Evolutionary conservation across 2,113 vertebrate species (phyloP).

Genomic region (Heloderma charlesbogerti): DNA sequence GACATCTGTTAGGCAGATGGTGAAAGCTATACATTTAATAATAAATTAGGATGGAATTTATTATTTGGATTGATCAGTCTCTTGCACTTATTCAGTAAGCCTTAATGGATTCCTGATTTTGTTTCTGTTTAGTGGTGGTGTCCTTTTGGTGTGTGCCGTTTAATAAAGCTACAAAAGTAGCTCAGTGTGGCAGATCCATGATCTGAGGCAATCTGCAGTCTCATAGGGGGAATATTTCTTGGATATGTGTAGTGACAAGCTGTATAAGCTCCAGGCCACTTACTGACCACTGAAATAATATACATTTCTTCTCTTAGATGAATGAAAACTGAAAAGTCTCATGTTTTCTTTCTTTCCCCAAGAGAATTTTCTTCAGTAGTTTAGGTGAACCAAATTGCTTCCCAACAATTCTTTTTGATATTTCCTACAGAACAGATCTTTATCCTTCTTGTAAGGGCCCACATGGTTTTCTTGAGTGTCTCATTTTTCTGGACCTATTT

Average conservation of each 20-base stretch:
- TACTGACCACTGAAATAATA: conserved; percentile 31
- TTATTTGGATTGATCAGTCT: neutral
- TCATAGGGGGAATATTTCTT: neutral
- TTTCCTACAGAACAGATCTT: neutral
- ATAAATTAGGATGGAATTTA: neutral
- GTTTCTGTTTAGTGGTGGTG: neutral
- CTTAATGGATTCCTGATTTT: neutral
- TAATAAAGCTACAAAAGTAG: conserved; percentile 12
- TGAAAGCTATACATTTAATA: neutral
- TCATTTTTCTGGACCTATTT: neutral
- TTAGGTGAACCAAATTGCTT: neutral
- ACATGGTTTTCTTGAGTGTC: neutral
- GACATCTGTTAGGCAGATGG: neutral
- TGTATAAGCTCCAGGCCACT: neutral
- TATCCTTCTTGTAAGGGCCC: neutral
- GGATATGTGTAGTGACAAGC: neutral
- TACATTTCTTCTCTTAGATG: conserved; percentile 11
- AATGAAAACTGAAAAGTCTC: conserved; percentile 12
- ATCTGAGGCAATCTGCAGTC: neutral
- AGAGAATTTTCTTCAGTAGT: neutral
- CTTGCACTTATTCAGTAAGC: too few relatives aligned
- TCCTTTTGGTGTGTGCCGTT: neutral
- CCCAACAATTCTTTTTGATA: neutral
- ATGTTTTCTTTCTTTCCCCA: neutral
- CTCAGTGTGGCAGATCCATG: neutral